Evolutionary conservation across 2,888 invertebrate species (phyloP).

Genomic region (Perizoma flavofasciatum): DNA sequence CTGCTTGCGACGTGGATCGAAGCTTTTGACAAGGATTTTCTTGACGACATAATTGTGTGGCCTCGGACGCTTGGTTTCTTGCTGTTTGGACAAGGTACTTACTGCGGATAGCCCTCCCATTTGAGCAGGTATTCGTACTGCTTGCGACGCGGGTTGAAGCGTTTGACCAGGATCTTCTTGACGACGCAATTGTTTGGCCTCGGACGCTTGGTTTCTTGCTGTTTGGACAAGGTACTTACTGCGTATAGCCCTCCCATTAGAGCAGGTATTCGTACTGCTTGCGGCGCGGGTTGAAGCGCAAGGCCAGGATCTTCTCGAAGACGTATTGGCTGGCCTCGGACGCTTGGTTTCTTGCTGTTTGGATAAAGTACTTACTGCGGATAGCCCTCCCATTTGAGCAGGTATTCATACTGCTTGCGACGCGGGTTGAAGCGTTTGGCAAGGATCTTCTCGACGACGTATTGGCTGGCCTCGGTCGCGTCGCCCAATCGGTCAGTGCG

Average conservation of each 20-base stretch:
- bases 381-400: conserved; percentile 94
- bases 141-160: conserved; percentile 90
- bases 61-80: conserved; percentile 60
- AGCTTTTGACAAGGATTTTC: conserved; percentile 92
- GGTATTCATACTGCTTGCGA: conserved; percentile 90
- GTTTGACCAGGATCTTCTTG: conserved; percentile 92
- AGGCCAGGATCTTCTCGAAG: conserved; percentile 93
- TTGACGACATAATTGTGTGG: conserved; percentile 90
- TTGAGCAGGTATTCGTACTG: conserved; percentile 93
- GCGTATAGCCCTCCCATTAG: conserved; percentile 92
- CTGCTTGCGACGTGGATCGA: conserved; percentile 89
- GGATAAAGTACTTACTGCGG: conserved; percentile 83
- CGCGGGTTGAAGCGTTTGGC: conserved; percentile 93
- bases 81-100: conserved; percentile 55
- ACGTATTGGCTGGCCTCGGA: conserved; percentile 86
- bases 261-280: conserved; percentile 92
- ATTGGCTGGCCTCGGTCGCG: conserved; percentile 84
- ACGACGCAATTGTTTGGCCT: conserved; percentile 88
- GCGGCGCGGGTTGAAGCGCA: conserved; percentile 90
- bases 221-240: conserved; percentile 75
- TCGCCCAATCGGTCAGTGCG: conserved; percentile 70
- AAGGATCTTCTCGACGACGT: conserved; percentile 91
- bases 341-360: conserved; percentile 47
- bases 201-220: conserved; percentile 54
- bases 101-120: conserved; percentile 92